These are phyloP conservation scores for Tenthredo livida DNA, from an alignment of 2,888 invertebrate genomes.

Conservation along the genomic window DNA sequence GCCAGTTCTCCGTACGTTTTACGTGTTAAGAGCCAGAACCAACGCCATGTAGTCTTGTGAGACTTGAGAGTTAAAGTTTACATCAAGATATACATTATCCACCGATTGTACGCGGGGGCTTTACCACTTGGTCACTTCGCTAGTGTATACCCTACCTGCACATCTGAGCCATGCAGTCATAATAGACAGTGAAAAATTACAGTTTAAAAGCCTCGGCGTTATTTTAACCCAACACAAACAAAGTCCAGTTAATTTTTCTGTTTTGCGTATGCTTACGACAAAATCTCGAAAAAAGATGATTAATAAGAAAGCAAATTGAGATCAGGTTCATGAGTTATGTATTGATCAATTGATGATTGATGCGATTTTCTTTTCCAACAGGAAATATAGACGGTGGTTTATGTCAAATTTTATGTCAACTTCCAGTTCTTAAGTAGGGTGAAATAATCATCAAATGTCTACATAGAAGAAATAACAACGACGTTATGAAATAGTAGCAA, in stretches of 20 bases:
- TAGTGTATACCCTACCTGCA: not conserved
- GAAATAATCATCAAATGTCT: conserved; percentile 39
- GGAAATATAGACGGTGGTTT: not conserved
- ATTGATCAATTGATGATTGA: not conserved
- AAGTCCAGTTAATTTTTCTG: not conserved
- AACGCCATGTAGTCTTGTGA: conserved; percentile 22
- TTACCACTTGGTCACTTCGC: conserved; percentile 23
- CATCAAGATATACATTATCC: conserved; percentile 38
- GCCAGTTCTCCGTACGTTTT: conserved; percentile 11
- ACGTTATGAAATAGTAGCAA: conserved; percentile 62
- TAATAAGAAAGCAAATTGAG: not conserved
- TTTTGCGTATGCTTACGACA: too few relatives aligned
- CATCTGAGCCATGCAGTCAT: too few relatives aligned
- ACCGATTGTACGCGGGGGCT: conserved; percentile 26
- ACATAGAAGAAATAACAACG: conserved; percentile 54
- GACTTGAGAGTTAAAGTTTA: conserved; percentile 30
- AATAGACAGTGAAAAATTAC: not conserved
- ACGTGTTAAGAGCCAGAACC: conserved; percentile 30
- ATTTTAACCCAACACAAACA: not conserved
- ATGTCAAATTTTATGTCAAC: not conserved
- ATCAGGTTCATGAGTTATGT: not conserved
- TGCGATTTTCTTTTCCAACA: not conserved
- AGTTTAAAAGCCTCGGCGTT: not conserved
- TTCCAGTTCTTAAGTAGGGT: not conserved
- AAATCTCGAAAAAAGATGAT: not conserved